Percentiles rank a stretch among this genome's conserved stretches.
phyloP scores from a whole-genome alignment of 2,888 invertebrate species.

The Polydrusus tereticollis region DNA sequence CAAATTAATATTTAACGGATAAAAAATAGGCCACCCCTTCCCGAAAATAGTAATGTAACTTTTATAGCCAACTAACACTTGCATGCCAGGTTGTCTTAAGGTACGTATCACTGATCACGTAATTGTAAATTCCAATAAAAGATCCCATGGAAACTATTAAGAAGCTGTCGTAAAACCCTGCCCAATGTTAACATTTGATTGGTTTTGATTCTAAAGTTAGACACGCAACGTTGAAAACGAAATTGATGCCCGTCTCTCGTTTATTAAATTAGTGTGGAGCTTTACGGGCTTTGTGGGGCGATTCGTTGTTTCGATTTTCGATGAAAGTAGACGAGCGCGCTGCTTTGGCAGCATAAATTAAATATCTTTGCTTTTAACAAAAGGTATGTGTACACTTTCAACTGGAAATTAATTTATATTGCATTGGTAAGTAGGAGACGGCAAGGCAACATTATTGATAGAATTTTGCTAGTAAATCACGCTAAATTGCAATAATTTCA shows the following conservation, averaged over 20 bases:
- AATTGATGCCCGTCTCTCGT: conserved; percentile 51
- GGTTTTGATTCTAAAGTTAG: conserved; percentile 53
- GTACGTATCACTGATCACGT: conserved; percentile 39
- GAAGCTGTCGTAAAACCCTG: conserved; percentile 52
- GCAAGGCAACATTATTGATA: too few relatives aligned
- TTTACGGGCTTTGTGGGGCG: conserved; percentile 33
- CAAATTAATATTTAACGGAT: conserved; percentile 14
- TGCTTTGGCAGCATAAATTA: conserved; percentile 37
- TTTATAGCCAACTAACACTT: conserved; percentile 23
- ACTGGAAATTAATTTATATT: background rate
- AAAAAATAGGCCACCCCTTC: conserved; percentile 29
- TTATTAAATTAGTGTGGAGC: conserved; percentile 49
- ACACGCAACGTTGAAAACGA: conserved; percentile 55
- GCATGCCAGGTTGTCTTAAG: conserved; percentile 33
- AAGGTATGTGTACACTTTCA: background rate
- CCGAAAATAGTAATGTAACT: conserved; percentile 19
- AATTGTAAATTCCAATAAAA: conserved; percentile 43
- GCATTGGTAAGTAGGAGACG: background rate
- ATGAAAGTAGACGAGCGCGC: conserved; percentile 41
- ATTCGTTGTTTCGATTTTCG: conserved; percentile 38
- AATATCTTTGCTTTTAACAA: conserved; percentile 8
- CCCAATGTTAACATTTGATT: conserved; percentile 57
- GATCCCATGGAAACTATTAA: conserved; percentile 53
- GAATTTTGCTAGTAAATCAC: too few relatives aligned
- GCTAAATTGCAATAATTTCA: too few relatives aligned